phyloP scores from a whole-genome alignment of 2,888 invertebrate genomes.

The Drosophila macrospina region DNA sequence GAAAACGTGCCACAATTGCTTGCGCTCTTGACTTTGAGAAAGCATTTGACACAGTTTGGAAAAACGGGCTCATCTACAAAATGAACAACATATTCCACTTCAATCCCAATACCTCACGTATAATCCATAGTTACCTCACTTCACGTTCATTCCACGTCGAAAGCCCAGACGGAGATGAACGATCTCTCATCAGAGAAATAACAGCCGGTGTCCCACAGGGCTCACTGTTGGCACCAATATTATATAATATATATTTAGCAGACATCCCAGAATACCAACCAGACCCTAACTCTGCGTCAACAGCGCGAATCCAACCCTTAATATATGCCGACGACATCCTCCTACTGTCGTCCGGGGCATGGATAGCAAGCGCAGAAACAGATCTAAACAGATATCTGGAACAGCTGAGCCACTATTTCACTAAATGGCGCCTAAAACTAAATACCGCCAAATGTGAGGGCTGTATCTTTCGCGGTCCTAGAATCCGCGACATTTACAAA shows the following conservation, averaged over 20 bases:
- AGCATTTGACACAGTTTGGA: slow-evolving; percentile 34
- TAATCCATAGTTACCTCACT: slow-evolving; percentile 11
- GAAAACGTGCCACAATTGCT: slow-evolving; percentile 16
- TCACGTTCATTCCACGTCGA: slow-evolving; percentile 8
- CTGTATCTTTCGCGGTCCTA: slow-evolving; percentile 11
- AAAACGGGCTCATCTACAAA: slow-evolving; percentile 19
- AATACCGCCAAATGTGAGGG: slow-evolving; percentile 14
- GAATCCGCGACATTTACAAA: background rate
- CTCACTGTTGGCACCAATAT: slow-evolving; percentile 13
- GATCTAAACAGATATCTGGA: slow-evolving; percentile 17
- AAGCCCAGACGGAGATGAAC: background rate
- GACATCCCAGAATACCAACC: slow-evolving; percentile 5
- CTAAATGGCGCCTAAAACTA: slow-evolving; percentile 14
- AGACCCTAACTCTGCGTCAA: slow-evolving; percentile 7
- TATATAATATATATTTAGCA: slow-evolving; percentile 21
- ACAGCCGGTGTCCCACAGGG: slow-evolving; percentile 26
- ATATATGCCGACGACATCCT: slow-evolving; percentile 24
- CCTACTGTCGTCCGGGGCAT: slow-evolving; percentile 12
- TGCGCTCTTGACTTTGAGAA: slow-evolving; percentile 30
- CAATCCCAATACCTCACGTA: slow-evolving; percentile 4
- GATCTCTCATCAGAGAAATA: background rate
- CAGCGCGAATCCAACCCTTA: slow-evolving; percentile 20
- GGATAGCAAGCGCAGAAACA: slow-evolving; percentile 10
- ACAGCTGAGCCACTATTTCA: slow-evolving; percentile 1
- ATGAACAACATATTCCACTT: slow-evolving; percentile 7